Base-by-base conservation (phyloP, 2,888 invertebrate genomes). In the Andrena minutula region DNA sequence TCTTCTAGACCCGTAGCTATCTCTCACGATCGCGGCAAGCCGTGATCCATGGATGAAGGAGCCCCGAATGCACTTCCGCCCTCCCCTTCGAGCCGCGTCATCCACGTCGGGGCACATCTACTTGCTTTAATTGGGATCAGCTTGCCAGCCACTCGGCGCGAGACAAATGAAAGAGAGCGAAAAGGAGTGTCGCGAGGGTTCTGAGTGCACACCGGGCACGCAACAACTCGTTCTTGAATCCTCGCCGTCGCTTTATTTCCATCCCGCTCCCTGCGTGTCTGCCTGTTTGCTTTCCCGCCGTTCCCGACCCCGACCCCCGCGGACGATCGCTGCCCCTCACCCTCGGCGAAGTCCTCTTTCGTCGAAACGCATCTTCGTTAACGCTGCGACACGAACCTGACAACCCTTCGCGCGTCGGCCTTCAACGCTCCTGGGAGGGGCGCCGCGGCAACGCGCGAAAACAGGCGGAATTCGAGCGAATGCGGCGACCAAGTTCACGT, bases 71-170 rank as follows among this genome's bases (percentile, higher is more conserved):
- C 56, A 66, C 58, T 75, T 75, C 74, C 81, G 66, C 32, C 60
- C 56, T 72, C 58, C 73, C 77, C 53, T 56, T 69, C 56, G 20
- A 65, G 65, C 20, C 65, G 20, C 23, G 30, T n/a, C 23, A 61
- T 51, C 53, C 61, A 47, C 64, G 80, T 60, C 49, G 60, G 60
- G 70, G 76, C 86, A 77, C 86, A 90, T 90, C 90, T 90, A 89
- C 90, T 90, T 85, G 88, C 89, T 90, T 91, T 91, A 91, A 91
- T 91, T 91, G 90, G 91, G 91, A 91, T 90, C 90, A 89, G 89
- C 88, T 87, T 85, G 86, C 84, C 87, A 87, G 87, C 85, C 87
- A 89, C 91, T 91, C 90, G 88, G 86, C 86, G 84, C 88, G 88
- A 90, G 91, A 90, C 89, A 90, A 91, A 91, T 90, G 91, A 90